Percentiles rank a stretch among this genome's conserved stretches.
Evolutionary conservation across 2,113 vertebrate species (phyloP).

Genomic region (Ivindomyrus marchei): DNA sequence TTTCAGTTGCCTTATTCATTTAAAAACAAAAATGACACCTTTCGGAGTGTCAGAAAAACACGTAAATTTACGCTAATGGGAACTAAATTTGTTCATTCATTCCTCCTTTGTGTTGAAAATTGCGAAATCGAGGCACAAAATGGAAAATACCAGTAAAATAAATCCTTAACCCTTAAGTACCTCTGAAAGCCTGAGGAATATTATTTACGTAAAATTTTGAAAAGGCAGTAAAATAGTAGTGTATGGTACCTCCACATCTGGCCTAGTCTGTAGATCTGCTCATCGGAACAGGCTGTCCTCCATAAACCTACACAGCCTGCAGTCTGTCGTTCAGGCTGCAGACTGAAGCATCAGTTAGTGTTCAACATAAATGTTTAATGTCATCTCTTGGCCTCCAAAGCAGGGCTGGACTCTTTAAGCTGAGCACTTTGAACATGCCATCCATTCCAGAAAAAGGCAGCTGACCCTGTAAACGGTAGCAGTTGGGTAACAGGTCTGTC

Average conservation of each 20-base stretch:
- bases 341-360: not conserved
- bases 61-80: not conserved
- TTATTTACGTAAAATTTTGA: not conserved
- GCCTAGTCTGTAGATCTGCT: not conserved
- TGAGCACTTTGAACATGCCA: not conserved
- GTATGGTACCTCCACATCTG: not conserved
- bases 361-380: not conserved
- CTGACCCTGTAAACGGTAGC: not conserved
- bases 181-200: not conserved
- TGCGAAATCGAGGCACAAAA: not conserved
- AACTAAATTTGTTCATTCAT: not conserved
- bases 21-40: not conserved
- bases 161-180: not conserved
- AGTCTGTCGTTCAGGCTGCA: not conserved
- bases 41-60: not conserved
- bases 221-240: not conserved
- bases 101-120: not conserved
- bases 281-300: not conserved
- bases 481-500: no score
- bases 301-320: not conserved
- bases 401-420: not conserved
- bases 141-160: not conserved
- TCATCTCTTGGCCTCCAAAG: not conserved
- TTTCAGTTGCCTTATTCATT: conserved; percentile 62
- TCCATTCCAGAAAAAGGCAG: not conserved